phyloP scores from a whole-genome alignment of 2,113 vertebrate species.

The Spermophilus dauricus region DNA sequence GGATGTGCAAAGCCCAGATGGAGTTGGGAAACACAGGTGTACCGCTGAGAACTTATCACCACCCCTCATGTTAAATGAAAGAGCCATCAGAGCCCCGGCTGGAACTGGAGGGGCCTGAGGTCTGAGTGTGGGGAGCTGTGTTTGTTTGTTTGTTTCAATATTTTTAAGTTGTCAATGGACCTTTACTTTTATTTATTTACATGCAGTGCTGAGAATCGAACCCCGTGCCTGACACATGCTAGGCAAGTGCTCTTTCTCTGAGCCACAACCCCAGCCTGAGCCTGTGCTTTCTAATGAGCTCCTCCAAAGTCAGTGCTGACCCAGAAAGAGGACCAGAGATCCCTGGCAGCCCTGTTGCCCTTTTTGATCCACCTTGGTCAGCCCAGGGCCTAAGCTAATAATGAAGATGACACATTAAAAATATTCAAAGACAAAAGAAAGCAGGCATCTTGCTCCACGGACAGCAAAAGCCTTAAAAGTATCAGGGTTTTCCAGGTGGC shows the following conservation, averaged over 20 bases:
- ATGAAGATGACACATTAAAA: not conserved
- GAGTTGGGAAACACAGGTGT: not conserved
- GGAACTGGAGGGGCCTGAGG: not conserved
- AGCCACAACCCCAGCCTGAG: not conserved
- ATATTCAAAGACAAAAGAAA: not conserved
- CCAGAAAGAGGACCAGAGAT: not conserved
- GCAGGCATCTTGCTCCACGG: not conserved
- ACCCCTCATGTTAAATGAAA: not conserved
- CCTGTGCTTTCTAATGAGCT: not conserved
- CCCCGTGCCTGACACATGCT: no score
- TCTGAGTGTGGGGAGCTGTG: no score
- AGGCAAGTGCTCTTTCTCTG: no score
- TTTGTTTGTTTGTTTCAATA: no score
- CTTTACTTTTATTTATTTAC: no score
- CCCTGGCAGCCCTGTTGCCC: not conserved
- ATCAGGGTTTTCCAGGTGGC: not conserved
- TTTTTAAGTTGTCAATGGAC: no score
- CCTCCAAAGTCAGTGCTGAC: rapidly evolving
- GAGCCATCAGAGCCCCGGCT: not conserved
- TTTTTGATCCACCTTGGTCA: rapidly evolving
- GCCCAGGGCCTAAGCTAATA: not conserved
- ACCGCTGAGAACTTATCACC: not conserved
- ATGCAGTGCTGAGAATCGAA: no score
- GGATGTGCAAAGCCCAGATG: not conserved
- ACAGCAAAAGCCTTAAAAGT: not conserved